A percentile compares a stretch with the other conserved stretches of the same genome.
Evolutionary conservation across 2,888 invertebrate genomes (phyloP).

Genomic region (Blastobasis adustella): DNA sequence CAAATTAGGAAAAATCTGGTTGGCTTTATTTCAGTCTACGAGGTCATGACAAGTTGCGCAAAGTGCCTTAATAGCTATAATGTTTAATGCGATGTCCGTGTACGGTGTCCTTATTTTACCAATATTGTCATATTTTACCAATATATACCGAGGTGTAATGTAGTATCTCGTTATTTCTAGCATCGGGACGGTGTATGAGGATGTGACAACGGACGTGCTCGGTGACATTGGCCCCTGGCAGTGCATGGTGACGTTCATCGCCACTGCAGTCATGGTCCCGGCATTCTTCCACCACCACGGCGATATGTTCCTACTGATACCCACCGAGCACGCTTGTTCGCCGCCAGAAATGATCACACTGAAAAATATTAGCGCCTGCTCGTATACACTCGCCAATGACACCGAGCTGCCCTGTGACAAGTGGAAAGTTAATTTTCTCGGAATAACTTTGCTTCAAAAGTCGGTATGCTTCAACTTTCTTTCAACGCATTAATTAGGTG

Average conservation of each 20-base stretch:
- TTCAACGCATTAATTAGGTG: no score
- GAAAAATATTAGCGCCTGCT: constrained; percentile 42
- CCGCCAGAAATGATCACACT: constrained; percentile 25
- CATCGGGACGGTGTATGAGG: constrained; percentile 59
- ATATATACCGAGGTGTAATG: no score
- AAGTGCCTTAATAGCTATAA: no score
- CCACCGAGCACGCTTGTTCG: constrained; percentile 34
- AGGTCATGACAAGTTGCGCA: no score
- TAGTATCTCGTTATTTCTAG: constrained; percentile 28
- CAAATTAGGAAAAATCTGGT: no score
- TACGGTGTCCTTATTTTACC: no score
- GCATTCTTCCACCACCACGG: constrained; percentile 49
- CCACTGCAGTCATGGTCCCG: constrained; percentile 37
- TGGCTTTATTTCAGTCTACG: no score
- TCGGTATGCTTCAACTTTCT: constrained; percentile 23
- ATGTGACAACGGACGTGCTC: constrained; percentile 58
- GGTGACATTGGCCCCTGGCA: constrained; percentile 61
- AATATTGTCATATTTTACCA: no score
- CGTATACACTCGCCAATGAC: constrained; percentile 27
- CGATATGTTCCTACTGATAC: constrained; percentile 46
- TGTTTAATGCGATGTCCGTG: no score
- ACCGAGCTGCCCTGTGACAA: constrained; percentile 37
- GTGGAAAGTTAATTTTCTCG: constrained; percentile 50
- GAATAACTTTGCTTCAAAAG: constrained; percentile 55
- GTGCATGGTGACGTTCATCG: constrained; percentile 50